A percentile compares a stretch with the other conserved stretches of the same genome.
Conservation (phyloP, 1,140 invertebrate species). For the Diorhabda carinulata region DNA sequence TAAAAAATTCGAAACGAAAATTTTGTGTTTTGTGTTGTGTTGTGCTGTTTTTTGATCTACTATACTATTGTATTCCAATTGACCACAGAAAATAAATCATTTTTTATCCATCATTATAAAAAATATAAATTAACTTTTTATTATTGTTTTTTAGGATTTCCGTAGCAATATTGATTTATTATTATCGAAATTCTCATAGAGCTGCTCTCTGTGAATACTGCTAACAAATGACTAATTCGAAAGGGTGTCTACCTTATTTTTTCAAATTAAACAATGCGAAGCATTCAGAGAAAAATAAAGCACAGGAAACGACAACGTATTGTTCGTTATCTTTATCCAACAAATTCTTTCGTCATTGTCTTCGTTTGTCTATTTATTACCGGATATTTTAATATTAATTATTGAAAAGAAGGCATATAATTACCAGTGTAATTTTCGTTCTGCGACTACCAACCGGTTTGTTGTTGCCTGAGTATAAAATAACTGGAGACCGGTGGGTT, state of each 20-base stretch:
- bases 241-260: not conserved
- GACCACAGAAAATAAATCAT: too few relatives aligned
- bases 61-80: too few relatives aligned
- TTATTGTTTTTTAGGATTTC: too few relatives aligned
- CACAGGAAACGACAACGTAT: not conserved
- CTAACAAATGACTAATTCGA: too few relatives aligned
- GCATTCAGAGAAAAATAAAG: not conserved
- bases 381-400: slow-evolving; percentile 3
- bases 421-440: not conserved
- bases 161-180: too few relatives aligned
- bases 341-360: not conserved
- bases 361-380: not conserved
- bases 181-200: too few relatives aligned
- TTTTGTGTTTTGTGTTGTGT: too few relatives aligned
- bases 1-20: too few relatives aligned
- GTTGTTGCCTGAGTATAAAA: not conserved
- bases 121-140: too few relatives aligned
- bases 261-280: not conserved
- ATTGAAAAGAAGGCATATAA: not conserved
- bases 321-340: not conserved
- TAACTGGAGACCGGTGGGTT: not conserved
- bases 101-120: too few relatives aligned
- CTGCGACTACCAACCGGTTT: not conserved
- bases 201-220: too few relatives aligned
- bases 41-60: too few relatives aligned